Evolutionary conservation across 2,113 vertebrate genomes (phyloP).

Genomic region (Apus apus): DNA sequence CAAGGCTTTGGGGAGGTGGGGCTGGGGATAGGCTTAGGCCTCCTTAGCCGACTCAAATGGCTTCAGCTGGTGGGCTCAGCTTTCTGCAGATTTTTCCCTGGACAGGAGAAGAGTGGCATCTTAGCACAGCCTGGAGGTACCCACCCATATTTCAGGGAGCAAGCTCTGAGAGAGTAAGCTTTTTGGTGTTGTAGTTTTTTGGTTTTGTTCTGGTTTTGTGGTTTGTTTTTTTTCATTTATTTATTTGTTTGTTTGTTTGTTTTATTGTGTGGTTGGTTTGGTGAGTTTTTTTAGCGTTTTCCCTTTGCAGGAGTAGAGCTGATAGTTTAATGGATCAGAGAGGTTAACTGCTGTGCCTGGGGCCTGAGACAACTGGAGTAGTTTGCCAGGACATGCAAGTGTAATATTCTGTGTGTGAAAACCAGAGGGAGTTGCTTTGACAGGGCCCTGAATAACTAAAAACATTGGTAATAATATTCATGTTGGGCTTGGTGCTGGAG

Average conservation of each 20-base stretch:
- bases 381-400: not conserved
- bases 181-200: not conserved
- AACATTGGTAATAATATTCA: fast-evolving
- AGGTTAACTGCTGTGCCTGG: not conserved
- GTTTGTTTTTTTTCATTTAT: too few relatives aligned
- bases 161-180: fast-evolving
- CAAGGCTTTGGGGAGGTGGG: not conserved
- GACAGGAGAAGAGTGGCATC: fast-evolving
- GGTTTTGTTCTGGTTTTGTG: too few relatives aligned
- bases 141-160: fast-evolving
- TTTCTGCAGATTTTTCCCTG: not conserved
- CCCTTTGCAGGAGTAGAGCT: not conserved
- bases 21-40: not conserved
- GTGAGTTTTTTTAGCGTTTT: not conserved
- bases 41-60: not conserved
- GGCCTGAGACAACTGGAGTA: not conserved
- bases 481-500: not conserved
- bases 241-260: too few relatives aligned
- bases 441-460: not conserved
- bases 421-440: not conserved
- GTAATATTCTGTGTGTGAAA: not conserved
- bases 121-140: fast-evolving
- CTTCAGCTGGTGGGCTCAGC: not conserved
- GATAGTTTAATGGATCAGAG: not conserved
- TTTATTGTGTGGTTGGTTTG: not conserved